These are phyloP conservation scores for Serranus cabrilla DNA, from an alignment of 2,797 vertebrate species.

Conservation along the genomic window DNA sequence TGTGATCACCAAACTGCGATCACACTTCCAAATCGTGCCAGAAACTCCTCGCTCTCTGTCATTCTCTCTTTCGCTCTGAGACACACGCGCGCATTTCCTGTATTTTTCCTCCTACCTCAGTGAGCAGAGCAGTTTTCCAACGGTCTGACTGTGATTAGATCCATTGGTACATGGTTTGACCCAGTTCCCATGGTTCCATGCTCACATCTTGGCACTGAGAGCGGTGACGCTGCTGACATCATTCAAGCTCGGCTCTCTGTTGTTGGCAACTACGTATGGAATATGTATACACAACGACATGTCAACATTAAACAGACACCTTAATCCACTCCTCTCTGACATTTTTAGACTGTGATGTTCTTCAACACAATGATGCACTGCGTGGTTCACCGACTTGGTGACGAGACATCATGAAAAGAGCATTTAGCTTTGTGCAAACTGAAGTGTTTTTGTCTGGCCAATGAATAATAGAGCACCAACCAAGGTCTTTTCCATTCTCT, in stretches of 20 bases:
- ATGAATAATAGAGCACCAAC: slow-evolving; percentile 58
- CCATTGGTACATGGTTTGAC: slow-evolving; percentile 75
- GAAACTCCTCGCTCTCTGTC: slow-evolving; percentile 44
- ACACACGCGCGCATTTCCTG: slow-evolving; percentile 45
- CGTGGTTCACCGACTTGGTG: background rate
- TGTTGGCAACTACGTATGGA: slow-evolving; percentile 22
- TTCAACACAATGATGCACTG: background rate
- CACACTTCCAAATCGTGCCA: slow-evolving; percentile 60
- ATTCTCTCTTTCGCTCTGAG: slow-evolving; percentile 4
- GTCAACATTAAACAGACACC: slow-evolving; percentile 8
- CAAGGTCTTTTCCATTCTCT: slow-evolving; percentile 62
- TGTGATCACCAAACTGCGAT: slow-evolving; percentile 70
- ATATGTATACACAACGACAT: slow-evolving; percentile 16
- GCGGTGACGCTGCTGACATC: slow-evolving; percentile 50
- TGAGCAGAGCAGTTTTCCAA: slow-evolving; percentile 64
- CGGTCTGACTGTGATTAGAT: slow-evolving; percentile 74
- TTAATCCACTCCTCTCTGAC: background rate
- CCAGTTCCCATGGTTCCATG: slow-evolving; percentile 81
- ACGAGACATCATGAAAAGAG: slow-evolving; percentile 20
- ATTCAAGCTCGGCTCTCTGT: slow-evolving; percentile 52
- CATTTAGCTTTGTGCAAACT: slow-evolving; percentile 14
- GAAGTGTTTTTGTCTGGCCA: slow-evolving; percentile 48
- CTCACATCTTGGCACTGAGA: slow-evolving; percentile 63
- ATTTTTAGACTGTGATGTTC: background rate
- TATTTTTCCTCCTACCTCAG: slow-evolving; percentile 46